phyloP scores from a whole-genome alignment of 2,113 vertebrate genomes.

The Laticauda colubrina region DNA sequence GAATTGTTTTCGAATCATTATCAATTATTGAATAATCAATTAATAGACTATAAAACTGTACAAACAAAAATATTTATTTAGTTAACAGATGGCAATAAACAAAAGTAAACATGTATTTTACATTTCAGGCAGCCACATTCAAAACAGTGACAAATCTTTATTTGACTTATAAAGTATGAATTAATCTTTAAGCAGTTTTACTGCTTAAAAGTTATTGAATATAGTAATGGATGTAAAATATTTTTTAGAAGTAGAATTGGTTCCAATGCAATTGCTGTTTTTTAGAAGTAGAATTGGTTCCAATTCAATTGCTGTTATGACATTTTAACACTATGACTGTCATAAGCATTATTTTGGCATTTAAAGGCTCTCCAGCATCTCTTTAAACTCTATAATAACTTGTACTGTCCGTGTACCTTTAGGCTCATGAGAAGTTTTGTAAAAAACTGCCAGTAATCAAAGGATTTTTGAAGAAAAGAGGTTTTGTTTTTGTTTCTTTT shows the following conservation, averaged over 20 bases:
- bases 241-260: neutral
- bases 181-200: neutral
- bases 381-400: neutral
- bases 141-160: neutral
- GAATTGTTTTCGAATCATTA: neutral
- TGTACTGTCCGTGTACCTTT: constrained; percentile 19
- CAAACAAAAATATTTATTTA: neutral
- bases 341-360: neutral
- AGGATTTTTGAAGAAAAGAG: constrained; percentile 14
- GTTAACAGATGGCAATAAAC: neutral
- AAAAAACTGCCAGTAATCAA: constrained; percentile 16
- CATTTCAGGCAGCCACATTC: neutral
- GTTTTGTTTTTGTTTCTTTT: constrained; percentile 8
- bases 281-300: neutral
- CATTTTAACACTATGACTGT: neutral
- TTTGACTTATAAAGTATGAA: neutral
- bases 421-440: constrained; percentile 12
- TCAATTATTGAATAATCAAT: neutral
- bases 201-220: neutral
- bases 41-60: neutral
- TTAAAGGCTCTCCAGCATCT: neutral
- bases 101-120: neutral
- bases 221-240: neutral
- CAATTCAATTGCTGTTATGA: neutral
- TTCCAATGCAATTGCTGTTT: neutral